phyloP scores from a whole-genome alignment of 2,888 invertebrate species.

The Vanessa cardui region DNA sequence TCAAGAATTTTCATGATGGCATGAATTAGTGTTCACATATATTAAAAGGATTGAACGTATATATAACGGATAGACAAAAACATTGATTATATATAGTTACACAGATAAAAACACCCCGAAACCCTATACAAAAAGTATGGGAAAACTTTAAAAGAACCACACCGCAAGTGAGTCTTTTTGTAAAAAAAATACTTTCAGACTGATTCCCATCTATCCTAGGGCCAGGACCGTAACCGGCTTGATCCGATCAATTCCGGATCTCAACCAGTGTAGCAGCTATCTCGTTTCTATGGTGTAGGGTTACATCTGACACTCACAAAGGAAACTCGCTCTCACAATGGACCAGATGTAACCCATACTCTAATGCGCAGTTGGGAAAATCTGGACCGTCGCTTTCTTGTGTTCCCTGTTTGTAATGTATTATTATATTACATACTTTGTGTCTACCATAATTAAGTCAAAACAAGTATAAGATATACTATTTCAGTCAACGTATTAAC shows the following conservation, averaged over 20 bases:
- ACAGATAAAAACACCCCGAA: no score
- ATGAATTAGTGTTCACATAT: no score
- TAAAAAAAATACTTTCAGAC: neutral
- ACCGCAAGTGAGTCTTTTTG: neutral
- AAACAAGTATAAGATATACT: neutral
- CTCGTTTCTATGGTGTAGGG: constrained; percentile 65
- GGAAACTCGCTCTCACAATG: constrained; percentile 41
- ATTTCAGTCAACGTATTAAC: no score
- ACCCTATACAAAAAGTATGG: neutral
- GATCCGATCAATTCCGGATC: constrained; percentile 40
- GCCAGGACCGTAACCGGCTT: constrained; percentile 34
- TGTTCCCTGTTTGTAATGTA: constrained; percentile 5
- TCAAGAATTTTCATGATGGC: no score
- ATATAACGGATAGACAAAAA: no score
- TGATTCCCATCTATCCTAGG: neutral
- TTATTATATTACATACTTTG: neutral
- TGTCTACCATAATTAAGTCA: no score
- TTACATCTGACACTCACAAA: constrained; percentile 54
- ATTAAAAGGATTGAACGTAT: no score
- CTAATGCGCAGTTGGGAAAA: constrained; percentile 38
- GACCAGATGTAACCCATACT: constrained; percentile 41
- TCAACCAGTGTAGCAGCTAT: constrained; percentile 46
- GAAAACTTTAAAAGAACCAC: neutral
- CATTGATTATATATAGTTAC: no score
- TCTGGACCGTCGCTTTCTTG: constrained; percentile 22